These are phyloP conservation scores for Tetramorium simillimum DNA, from an alignment of 1,140 invertebrate species.

Conservation along the genomic window DNA sequence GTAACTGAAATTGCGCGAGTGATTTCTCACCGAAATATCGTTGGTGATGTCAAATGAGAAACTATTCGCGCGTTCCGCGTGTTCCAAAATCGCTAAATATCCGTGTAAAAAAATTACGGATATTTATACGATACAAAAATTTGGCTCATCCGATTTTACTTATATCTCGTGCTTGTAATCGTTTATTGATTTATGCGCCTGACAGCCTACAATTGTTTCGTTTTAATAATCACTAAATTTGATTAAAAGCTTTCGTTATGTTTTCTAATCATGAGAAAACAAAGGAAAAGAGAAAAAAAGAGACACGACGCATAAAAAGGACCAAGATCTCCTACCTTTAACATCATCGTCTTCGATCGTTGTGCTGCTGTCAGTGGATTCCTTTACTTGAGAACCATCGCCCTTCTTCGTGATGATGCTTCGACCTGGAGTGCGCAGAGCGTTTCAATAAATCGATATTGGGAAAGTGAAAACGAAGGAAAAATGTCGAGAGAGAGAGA, in stretches of 20 bases:
- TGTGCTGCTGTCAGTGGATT: conserved; percentile 96
- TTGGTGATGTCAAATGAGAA: neutral
- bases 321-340: conserved; percentile 89
- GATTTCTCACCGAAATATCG: conserved; percentile 1
- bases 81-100: neutral
- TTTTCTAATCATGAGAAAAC: neutral
- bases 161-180: neutral
- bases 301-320: conserved; percentile 4
- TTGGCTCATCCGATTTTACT: neutral
- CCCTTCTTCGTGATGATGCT: conserved; percentile 97
- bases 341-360: conserved; percentile 96
- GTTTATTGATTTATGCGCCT: neutral
- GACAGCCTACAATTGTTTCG: neutral
- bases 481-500: conserved; percentile 22
- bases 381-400: conserved; percentile 97
- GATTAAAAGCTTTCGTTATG: neutral
- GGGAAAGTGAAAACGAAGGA: conserved; percentile 32
- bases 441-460: conserved; percentile 71
- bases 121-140: conserved; percentile 8
- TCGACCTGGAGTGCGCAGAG: conserved; percentile 87
- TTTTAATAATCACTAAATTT: neutral
- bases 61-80: neutral
- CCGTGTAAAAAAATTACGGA: neutral
- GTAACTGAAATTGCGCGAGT: conserved; percentile 4
- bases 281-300: neutral